Percentiles rank a stretch among this genome's conserved stretches.
These are phyloP conservation scores for Brachystomella parvula DNA, from an alignment of 1,140 invertebrate species.

Conservation along the genomic window DNA sequence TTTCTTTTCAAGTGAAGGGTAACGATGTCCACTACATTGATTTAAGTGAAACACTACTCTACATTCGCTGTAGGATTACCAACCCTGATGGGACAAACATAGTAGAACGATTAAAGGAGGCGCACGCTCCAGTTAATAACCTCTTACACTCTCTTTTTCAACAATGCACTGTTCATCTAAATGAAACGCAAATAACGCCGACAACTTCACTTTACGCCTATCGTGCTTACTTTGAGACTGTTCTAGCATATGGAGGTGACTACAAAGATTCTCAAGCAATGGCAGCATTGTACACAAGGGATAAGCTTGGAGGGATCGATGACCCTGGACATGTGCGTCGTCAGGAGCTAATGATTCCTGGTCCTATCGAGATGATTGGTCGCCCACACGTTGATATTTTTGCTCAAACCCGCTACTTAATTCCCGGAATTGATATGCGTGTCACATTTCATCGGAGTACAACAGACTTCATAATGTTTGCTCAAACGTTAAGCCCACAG, in stretches of 20 bases:
- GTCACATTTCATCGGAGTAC: background rate
- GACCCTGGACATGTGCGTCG: conserved; percentile 32
- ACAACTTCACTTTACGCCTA: conserved; percentile 44
- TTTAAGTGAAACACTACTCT: conserved; percentile 37
- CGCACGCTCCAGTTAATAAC: conserved; percentile 33
- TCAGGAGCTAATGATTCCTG: conserved; percentile 31
- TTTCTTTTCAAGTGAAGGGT: conserved; percentile 43
- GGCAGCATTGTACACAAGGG: conserved; percentile 37
- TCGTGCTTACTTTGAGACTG: conserved; percentile 45
- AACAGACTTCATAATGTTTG: background rate
- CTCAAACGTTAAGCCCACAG: background rate
- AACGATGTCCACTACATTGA: conserved; percentile 42
- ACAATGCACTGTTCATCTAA: conserved; percentile 45
- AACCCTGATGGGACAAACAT: background rate
- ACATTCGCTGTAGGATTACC: background rate
- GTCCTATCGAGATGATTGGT: conserved; percentile 36
- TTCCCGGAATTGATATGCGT: conserved; percentile 20
- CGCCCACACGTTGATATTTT: conserved; percentile 25
- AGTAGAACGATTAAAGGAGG: background rate
- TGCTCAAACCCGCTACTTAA: conserved; percentile 22
- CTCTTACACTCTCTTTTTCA: conserved; percentile 44
- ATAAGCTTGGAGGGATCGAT: conserved; percentile 37
- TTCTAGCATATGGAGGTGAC: conserved; percentile 41
- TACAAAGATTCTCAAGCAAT: conserved; percentile 43
- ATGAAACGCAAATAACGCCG: conserved; percentile 44